Evolutionary conservation across 30 jellyfish, hydroid and myxozoan species (phyloP), one percentile per base, ranked within the genome.

Genomic region (Aurelia coerulea): DNA sequence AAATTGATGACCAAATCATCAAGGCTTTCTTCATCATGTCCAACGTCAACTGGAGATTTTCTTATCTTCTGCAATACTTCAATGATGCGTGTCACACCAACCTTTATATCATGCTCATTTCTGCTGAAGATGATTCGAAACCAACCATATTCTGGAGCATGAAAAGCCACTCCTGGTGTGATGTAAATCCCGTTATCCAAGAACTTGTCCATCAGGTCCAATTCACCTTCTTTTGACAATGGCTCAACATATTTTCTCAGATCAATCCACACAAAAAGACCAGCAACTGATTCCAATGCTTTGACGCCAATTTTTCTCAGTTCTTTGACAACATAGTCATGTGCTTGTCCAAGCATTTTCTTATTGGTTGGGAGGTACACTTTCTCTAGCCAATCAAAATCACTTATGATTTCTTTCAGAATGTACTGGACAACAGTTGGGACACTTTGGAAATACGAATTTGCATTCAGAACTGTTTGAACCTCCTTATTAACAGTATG

Each of bases 111-210:
- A 9, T 53, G 76, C 12, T 51, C 54, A 31, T 83, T 74, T 17
- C 10, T 53, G 15, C 94, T 65, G 64, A 91, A 49, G 16, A 91
- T 77, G 35, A 91, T 84, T 62, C 97, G 32, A 74, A 91, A 91
- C 97, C 97, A 91, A 16, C 97, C 97, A 34, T 34, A 76, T 77
- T 91, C 97, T 7, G 65, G 62, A n/a, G 88, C 58, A 2, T 67
- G 52, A 76, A 91, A 91, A 1, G 96, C 97, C n/a, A 37, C 39
- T 11, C 96, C 93, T 1, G 97, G 92, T 16, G 84, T 70, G 65
- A 91, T 60, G 33, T 91, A 91, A 41, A 91, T 78, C 17, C 94
- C 94, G 33, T 56, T 71, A 10, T 76, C 90, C 83, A 91, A 17
- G 18, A 91, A 85, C 19, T 31, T 37, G 19, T 91, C 68, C 84